Percentiles rank a stretch among this genome's conserved stretches.
Evolutionary conservation across 2,888 invertebrate genomes (phyloP).

Genomic region (Tenthredo amoena): DNA sequence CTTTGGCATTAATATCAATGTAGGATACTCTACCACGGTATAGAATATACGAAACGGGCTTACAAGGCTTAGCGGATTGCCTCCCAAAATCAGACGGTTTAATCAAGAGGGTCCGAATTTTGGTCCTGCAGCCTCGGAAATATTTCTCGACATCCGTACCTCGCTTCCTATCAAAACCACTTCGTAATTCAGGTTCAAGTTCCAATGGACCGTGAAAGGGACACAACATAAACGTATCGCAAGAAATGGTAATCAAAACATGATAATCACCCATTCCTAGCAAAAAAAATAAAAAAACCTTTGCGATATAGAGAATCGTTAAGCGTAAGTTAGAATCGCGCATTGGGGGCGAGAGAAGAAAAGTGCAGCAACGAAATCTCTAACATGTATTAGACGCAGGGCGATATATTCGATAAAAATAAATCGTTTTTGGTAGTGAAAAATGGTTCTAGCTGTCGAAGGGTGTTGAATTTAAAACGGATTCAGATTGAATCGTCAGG

Average conservation of each 20-base stretch:
- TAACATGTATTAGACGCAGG: not conserved
- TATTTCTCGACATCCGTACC: constrained; percentile 1
- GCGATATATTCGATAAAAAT: constrained; percentile 45
- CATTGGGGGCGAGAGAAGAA: not conserved
- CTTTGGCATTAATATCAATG: constrained; percentile 71
- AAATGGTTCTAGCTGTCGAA: constrained; percentile 46
- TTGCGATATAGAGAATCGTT: no score
- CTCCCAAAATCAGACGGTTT: constrained; percentile 40
- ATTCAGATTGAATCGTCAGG: constrained; percentile 63
- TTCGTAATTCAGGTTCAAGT: not conserved
- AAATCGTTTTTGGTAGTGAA: constrained; percentile 45
- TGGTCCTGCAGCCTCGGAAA: not conserved
- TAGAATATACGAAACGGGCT: constrained; percentile 22
- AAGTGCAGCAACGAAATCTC: not conserved
- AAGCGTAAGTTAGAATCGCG: not conserved
- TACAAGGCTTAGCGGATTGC: constrained; percentile 38
- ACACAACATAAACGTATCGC: not conserved
- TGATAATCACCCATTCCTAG: not conserved
- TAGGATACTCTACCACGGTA: constrained; percentile 31
- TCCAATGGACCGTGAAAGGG: not conserved
- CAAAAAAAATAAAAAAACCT: not conserved
- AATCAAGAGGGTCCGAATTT: constrained; percentile 47
- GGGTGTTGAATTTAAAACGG: constrained; percentile 61
- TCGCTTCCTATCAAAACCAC: not conserved
- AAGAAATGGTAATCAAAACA: not conserved